A percentile compares a stretch with the other conserved stretches of the same genome.
Conservation (phyloP, 1,140 invertebrate species). For the Temnothorax nylanderi region DNA sequence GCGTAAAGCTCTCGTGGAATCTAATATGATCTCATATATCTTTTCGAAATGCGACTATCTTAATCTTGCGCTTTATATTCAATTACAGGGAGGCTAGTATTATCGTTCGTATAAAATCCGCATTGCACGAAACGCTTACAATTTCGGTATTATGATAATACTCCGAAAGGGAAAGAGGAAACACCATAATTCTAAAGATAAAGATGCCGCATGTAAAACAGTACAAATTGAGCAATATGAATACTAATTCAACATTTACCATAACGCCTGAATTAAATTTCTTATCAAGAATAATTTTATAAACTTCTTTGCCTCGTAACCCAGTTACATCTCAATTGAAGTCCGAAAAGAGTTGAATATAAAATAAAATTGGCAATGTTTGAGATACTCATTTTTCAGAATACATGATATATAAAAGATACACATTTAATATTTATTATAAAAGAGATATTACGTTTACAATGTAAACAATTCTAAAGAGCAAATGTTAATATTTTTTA, state of each 20-base stretch:
- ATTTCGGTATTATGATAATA: slow-evolving; percentile 52
- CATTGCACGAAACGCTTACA: slow-evolving; percentile 28
- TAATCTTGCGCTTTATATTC: slow-evolving; percentile 35
- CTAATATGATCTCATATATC: slow-evolving; percentile 24
- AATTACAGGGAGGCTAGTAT: slow-evolving; percentile 22
- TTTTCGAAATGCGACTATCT: slow-evolving; percentile 26
- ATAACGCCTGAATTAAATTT: slow-evolving; percentile 16
- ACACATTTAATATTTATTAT: not conserved
- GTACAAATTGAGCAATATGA: slow-evolving; percentile 35
- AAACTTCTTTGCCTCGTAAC: not conserved
- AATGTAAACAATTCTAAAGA: not conserved
- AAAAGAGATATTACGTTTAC: not conserved
- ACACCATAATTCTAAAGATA: slow-evolving; percentile 27
- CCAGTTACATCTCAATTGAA: not conserved
- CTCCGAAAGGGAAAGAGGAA: not conserved
- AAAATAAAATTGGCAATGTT: not conserved
- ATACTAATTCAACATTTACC: slow-evolving; percentile 22
- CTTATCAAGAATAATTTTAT: not conserved
- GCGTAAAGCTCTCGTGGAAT: not conserved
- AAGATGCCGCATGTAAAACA: slow-evolving; percentile 43
- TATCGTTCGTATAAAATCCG: slow-evolving; percentile 45
- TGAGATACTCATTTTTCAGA: not conserved
- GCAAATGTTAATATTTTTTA: not conserved
- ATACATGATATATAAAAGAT: not conserved
- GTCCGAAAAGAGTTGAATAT: not conserved